Conservation (phyloP, 2,888 invertebrate genomes). For the Capitulum mitella region DNA sequence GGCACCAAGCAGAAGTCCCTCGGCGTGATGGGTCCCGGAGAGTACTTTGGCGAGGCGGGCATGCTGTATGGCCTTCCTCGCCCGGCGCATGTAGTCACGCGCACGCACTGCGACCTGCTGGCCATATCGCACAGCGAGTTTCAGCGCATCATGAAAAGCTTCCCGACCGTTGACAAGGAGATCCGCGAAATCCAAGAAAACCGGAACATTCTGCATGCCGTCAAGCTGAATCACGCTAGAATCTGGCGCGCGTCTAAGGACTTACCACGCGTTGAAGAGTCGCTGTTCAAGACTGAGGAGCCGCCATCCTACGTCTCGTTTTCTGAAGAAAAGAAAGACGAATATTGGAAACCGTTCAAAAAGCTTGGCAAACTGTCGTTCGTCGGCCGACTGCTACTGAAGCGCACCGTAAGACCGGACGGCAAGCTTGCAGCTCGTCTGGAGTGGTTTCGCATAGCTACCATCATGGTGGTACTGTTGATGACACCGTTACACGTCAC, state of each 20-base stretch:
- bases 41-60: not conserved
- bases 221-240: not conserved
- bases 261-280: not conserved
- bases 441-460: not conserved
- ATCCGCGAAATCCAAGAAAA: not conserved
- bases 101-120: not conserved
- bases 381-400: not conserved
- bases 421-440: not conserved
- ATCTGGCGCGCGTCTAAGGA: not conserved
- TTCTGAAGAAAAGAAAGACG: not conserved
- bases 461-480: not conserved
- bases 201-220: not conserved
- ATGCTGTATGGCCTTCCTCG: not conserved
- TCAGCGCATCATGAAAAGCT: constrained; percentile 1
- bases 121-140: not conserved
- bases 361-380: not conserved
- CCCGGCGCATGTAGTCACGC: not conserved
- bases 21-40: not conserved
- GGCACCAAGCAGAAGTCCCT: not conserved
- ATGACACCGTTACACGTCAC: not conserved
- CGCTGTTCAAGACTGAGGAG: not conserved
- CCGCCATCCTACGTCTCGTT: not conserved
- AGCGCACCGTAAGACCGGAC: not conserved
- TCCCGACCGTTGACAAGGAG: not conserved
- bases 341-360: not conserved